Evolutionary conservation across 2,888 invertebrate species (phyloP), one percentile per base, ranked within the genome.

Genomic region (Saturnia pavonia): DNA sequence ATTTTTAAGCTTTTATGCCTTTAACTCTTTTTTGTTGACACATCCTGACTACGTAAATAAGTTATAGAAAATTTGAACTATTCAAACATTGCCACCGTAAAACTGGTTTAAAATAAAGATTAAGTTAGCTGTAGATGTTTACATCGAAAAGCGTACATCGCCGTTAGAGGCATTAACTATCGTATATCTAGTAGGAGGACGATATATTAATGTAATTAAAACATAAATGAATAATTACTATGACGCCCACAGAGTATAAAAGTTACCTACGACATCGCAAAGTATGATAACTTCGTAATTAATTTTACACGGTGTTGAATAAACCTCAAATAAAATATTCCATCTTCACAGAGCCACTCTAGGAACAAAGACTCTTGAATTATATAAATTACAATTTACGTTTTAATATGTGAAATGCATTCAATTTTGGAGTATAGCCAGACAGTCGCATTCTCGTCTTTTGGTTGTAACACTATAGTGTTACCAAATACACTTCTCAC

Each of bases 401-500:
- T n/a, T 65, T 40, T 40, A 40, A 40, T 65, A 65, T 40, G 40
- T 1, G 22, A 34, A 7, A 65, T 65, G 65, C 65, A 65, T 40
- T 65, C 65, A 40, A n/a, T 65, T 40, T 65, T 65, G 65, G 65
- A 34, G n/a, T 19, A n/a, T n/a, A n/a, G 34, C 65, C 65, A 65
- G 19, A n/a, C 40, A 7, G n/a, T 63, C 16, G 27, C 14, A 14
- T 16, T 8, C 34, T 12, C 6, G 40, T 40, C 40, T 34, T 12
- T 40, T n/a, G 40, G 19, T 40, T 40, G 14, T n/a, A n/a, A 34
- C 65, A 40, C 1, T 7, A 16, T 4, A 34, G 34, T 34, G 34
- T 34, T 34, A 34, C 34, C 34, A 34, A 6, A 34, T 34, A 6
- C 3, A 2, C 34, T 34, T 34, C 34, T 34, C 34, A 34, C 34